Evolutionary conservation across 2,797 vertebrate genomes (phyloP), one percentile per base, ranked within the genome.

Genomic region (Neomorphus geoffroyi): DNA sequence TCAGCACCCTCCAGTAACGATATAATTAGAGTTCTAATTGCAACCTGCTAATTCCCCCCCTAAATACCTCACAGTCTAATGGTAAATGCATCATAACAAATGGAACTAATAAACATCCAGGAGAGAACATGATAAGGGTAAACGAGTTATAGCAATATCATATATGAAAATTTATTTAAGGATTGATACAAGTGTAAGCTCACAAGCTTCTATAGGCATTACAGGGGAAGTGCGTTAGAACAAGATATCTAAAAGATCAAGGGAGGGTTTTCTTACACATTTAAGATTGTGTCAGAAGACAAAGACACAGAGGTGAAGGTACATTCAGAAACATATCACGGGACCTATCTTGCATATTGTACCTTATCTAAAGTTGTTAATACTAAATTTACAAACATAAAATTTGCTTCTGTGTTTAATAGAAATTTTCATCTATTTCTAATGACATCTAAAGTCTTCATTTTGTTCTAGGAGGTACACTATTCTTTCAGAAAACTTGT

Each of bases 21-120:
- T 56, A 33, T 96, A 96, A 96, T 96, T 95, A 94, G 90, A 92
- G 82, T 80, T 95, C 73, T 93, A 88, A 96, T 92, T 94, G 90
- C 86, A 92, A 88, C 88, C 66, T 92, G 80, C 70, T 94, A 95
- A 93, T 81, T 86, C 58, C 83, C 94, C 94, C 77, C 82, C 88
- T 88, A 92, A 48, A 90, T 96, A 96, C 72, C 90, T 94, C 88
- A 78, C 90, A 79, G 86, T 93, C 90, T 94, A 94, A 94, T 95
- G 95, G 90, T 79, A 93, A 96, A 77, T 73, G 80, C 1, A 2
- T 94, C 88, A 77, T 91, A 94, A 95, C 86, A 96, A 95, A 96
- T 90, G 62, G 66, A 84, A 67, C 56, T 95, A 90, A 95, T 88
- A 95, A 94, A 92, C 80, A 94, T 51, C 71, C 74, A 91, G 74